These are phyloP conservation scores for Brenthis daphne DNA, from an alignment of 2,888 invertebrate species.

Conservation along the genomic window DNA sequence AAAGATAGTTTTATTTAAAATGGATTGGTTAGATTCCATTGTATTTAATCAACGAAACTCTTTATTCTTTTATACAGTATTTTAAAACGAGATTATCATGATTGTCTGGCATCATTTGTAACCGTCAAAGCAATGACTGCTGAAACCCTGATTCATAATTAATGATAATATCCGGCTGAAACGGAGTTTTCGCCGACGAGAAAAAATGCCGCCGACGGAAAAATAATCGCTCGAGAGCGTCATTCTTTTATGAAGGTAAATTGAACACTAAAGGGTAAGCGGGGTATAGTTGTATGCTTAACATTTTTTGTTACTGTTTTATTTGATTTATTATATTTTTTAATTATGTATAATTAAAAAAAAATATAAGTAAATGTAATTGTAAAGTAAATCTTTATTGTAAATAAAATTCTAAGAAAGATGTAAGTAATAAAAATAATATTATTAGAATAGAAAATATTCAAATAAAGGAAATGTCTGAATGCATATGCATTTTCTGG, in stretches of 20 bases:
- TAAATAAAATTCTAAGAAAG: too few species aligned
- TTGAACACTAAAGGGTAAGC: slow-evolving; percentile 41
- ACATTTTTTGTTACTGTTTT: slow-evolving; percentile 11
- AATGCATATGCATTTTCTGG: too few species aligned
- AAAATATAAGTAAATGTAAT: not conserved
- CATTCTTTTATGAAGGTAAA: slow-evolving; percentile 67
- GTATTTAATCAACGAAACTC: not conserved
- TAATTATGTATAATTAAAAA: not conserved
- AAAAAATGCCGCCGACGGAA: slow-evolving; percentile 66
- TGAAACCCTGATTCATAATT: slow-evolving; percentile 73
- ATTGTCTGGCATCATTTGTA: slow-evolving; percentile 55
- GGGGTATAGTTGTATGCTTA: slow-evolving; percentile 15
- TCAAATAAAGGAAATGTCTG: too few species aligned
- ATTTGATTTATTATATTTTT: not conserved
- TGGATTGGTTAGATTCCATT: not conserved
- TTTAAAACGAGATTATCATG: slow-evolving; percentile 31
- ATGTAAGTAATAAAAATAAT: not conserved
- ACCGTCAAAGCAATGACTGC: slow-evolving; percentile 59
- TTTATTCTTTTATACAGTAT: slow-evolving; percentile 20
- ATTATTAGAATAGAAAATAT: too few species aligned
- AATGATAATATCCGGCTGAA: slow-evolving; percentile 78
- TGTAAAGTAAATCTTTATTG: too few species aligned
- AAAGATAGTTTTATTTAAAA: too few species aligned
- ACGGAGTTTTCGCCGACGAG: slow-evolving; percentile 68
- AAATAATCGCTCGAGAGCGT: slow-evolving; percentile 67